Conservation (phyloP, 2,888 invertebrate genomes). For the Leptodirus hochenwartii region DNA sequence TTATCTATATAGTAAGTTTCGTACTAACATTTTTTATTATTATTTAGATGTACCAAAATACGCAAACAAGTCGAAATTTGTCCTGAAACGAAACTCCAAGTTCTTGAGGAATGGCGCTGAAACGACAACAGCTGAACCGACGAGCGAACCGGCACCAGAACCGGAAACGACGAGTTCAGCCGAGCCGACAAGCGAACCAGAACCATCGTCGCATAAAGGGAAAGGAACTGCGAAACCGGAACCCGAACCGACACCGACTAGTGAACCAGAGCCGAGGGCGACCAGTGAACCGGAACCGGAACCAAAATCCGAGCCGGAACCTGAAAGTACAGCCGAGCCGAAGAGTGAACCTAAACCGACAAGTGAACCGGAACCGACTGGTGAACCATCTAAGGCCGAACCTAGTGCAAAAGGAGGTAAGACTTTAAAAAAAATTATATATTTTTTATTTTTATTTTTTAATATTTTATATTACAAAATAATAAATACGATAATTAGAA, state of each 20-base stretch:
- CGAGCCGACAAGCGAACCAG: slow-evolving; percentile 21
- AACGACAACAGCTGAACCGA: slow-evolving; percentile 17
- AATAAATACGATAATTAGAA: too few relatives aligned
- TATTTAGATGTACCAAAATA: too few relatives aligned
- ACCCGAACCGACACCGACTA: slow-evolving; percentile 19
- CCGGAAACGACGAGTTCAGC: slow-evolving; percentile 24
- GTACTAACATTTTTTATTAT: too few relatives aligned
- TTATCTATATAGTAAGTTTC: too few relatives aligned
- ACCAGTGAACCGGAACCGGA: slow-evolving; percentile 24
- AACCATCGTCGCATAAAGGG: slow-evolving; percentile 21
- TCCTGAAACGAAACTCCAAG: slow-evolving; percentile 19
- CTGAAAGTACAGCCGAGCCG: slow-evolving; percentile 29
- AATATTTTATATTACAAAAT: too few relatives aligned
- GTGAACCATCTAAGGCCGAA: slow-evolving; percentile 15
- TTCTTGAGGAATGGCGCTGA: slow-evolving; percentile 22
- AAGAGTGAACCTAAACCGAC: slow-evolving; percentile 26
- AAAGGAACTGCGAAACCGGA: slow-evolving; percentile 21
- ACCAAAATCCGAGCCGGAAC: slow-evolving; percentile 23
- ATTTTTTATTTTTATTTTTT: not conserved
- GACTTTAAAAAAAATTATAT: slow-evolving; percentile 5
- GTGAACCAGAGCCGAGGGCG: slow-evolving; percentile 23
- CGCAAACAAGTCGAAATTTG: too few relatives aligned
- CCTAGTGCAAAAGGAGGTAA: slow-evolving; percentile 22
- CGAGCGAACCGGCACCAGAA: slow-evolving; percentile 21
- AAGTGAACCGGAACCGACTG: slow-evolving; percentile 26